Evolutionary conservation across 2,797 vertebrate genomes (phyloP).

Genomic region (Botia kubotai): DNA sequence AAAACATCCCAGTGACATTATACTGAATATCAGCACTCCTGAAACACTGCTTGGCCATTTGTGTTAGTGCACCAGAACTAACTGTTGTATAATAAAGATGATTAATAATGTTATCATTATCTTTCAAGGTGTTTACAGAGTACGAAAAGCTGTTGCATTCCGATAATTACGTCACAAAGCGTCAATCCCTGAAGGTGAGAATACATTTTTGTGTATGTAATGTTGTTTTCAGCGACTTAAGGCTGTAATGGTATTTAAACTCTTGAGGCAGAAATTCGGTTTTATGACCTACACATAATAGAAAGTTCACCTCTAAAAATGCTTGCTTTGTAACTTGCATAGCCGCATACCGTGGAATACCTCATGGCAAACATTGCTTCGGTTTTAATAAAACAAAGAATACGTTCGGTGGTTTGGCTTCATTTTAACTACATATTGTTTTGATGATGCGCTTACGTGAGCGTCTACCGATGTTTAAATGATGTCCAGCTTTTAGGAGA

Average conservation of each 20-base stretch:
- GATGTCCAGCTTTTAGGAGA: slow-evolving; percentile 80
- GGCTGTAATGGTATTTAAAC: slow-evolving; percentile 4
- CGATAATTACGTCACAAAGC: slow-evolving; percentile 85
- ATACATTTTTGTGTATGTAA: neutral
- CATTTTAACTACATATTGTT: neutral
- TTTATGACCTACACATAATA: neutral
- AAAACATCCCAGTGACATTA: neutral
- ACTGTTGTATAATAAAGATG: neutral
- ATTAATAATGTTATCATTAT: neutral
- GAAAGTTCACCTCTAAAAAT: neutral
- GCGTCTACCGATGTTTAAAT: neutral
- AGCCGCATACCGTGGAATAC: slow-evolving; percentile 9
- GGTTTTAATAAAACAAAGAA: slow-evolving; percentile 1
- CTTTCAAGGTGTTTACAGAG: slow-evolving; percentile 79
- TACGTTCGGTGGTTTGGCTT: neutral
- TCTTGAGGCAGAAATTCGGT: neutral
- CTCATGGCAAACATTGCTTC: neutral
- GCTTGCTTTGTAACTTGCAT: neutral
- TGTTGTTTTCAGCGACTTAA: slow-evolving; percentile 16
- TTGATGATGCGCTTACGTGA: neutral
- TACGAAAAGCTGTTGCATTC: slow-evolving; percentile 86
- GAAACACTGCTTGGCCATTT: neutral
- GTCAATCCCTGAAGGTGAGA: slow-evolving; percentile 83
- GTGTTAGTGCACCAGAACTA: neutral
- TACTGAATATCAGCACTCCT: neutral